phyloP scores from a whole-genome alignment of 2,113 vertebrate genomes.

The Collichthys lucidus region DNA sequence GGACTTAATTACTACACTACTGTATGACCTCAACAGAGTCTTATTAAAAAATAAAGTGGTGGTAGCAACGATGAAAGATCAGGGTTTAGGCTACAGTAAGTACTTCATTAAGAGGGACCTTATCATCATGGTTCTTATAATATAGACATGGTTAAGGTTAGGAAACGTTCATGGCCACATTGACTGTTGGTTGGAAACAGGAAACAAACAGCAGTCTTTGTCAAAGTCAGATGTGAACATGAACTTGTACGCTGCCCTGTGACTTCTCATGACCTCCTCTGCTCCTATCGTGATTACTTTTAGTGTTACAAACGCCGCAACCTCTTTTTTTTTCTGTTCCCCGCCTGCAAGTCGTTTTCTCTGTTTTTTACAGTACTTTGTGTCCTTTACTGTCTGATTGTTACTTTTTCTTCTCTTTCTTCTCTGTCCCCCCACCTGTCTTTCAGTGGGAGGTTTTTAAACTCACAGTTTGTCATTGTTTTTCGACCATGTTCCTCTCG shows the following conservation, averaged over 20 bases:
- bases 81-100: too few species aligned
- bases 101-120: too few species aligned
- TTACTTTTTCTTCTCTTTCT: background rate
- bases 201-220: too few species aligned
- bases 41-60: too few species aligned
- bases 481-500: conserved; percentile 21
- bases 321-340: background rate
- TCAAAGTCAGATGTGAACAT: too few species aligned
- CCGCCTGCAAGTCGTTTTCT: background rate
- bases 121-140: too few species aligned
- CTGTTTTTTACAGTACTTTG: background rate
- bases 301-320: background rate
- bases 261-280: background rate
- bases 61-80: too few species aligned
- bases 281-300: background rate
- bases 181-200: too few species aligned
- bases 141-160: too few species aligned
- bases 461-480: conserved; percentile 33
- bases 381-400: background rate
- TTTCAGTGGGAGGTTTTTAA: conserved; percentile 55
- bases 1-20: too few species aligned
- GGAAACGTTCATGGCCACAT: too few species aligned
- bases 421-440: conserved; percentile 19
- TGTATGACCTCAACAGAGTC: too few species aligned
- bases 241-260: background rate